Percentiles rank a stretch among this genome's conserved stretches.
Conservation (phyloP, 2,888 invertebrate genomes). For the Drosophila ochracea region DNA sequence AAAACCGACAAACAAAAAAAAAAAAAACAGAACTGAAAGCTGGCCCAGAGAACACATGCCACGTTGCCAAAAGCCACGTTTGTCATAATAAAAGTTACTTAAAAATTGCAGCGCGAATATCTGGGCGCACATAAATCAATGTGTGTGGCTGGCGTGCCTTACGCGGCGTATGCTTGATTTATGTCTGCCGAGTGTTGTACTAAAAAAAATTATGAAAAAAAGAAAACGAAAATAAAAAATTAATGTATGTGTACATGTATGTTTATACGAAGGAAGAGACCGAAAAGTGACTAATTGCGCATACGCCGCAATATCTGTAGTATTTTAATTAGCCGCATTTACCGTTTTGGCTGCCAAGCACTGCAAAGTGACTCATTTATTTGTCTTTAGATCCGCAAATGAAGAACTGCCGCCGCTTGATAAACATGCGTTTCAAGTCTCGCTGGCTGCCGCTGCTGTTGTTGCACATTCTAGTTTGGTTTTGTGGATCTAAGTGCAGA, state of each 20-base stretch:
- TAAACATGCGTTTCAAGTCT: conserved; percentile 17
- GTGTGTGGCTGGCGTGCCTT: conserved; percentile 27
- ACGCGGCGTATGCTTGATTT: conserved; percentile 55
- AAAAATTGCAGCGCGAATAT: conserved; percentile 65
- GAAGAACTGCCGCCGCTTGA: neutral
- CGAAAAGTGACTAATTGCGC: conserved; percentile 32
- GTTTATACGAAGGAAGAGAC: neutral
- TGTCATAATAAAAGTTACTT: conserved; percentile 78
- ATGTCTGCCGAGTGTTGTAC: conserved; percentile 18
- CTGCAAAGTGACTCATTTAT: conserved; percentile 24
- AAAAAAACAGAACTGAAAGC: conserved; percentile 5
- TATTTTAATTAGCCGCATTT: conserved; percentile 44
- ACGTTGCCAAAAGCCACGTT: conserved; percentile 54
- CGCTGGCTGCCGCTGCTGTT: neutral
- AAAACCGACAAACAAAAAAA: neutral
- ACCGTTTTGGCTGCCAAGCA: conserved; percentile 2
- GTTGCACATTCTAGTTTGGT: conserved; percentile 1
- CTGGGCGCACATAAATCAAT: conserved; percentile 70
- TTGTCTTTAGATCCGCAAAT: conserved; percentile 30
- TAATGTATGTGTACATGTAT: neutral
- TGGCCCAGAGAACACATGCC: conserved; percentile 27
- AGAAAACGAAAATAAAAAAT: conserved; percentile 5
- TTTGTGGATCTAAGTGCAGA: conserved; percentile 4
- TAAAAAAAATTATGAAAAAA: conserved; percentile 34
- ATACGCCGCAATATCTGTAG: conserved; percentile 24